These are phyloP conservation scores for Hypotaenidia philippensis DNA, from an alignment of 2,797 vertebrate genomes.

Conservation along the genomic window DNA sequence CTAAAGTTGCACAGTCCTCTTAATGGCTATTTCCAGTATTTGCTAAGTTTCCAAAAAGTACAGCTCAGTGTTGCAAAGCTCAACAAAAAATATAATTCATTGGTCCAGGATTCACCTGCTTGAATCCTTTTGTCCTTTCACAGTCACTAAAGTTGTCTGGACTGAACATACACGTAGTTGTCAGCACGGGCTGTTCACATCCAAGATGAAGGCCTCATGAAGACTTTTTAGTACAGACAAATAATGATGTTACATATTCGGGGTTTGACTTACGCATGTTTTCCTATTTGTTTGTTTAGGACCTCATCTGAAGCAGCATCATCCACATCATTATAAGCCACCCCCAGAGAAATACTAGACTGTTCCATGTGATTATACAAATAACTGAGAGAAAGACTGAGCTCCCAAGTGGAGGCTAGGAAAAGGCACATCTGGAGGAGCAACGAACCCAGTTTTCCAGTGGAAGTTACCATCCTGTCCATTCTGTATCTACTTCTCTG, in stretches of 20 bases:
- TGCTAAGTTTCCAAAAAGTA: neutral
- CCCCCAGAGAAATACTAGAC: conserved; percentile 86
- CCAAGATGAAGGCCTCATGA: neutral
- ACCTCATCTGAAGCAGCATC: conserved; percentile 88
- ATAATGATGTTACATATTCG: neutral
- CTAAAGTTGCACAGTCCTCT: neutral
- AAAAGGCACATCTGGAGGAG: neutral
- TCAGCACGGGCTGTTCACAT: neutral
- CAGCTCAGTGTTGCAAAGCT: neutral
- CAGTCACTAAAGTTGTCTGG: neutral
- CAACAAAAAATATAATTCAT: neutral
- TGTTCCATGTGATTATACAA: neutral
- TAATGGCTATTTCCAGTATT: neutral
- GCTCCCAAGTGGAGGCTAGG: neutral
- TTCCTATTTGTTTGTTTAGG: conserved; percentile 73
- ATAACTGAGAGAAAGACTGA: conserved; percentile 15
- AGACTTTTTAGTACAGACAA: neutral
- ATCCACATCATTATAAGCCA: conserved; percentile 87
- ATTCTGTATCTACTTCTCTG: conserved; percentile 14
- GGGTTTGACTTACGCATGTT: neutral
- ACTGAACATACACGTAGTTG: neutral
- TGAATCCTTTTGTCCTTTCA: neutral
- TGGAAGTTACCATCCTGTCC: neutral
- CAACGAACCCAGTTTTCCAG: neutral
- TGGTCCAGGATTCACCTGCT: neutral